Evolutionary conservation across 2,888 invertebrate species (phyloP).

Genomic region (Drosophila sordidula): DNA sequence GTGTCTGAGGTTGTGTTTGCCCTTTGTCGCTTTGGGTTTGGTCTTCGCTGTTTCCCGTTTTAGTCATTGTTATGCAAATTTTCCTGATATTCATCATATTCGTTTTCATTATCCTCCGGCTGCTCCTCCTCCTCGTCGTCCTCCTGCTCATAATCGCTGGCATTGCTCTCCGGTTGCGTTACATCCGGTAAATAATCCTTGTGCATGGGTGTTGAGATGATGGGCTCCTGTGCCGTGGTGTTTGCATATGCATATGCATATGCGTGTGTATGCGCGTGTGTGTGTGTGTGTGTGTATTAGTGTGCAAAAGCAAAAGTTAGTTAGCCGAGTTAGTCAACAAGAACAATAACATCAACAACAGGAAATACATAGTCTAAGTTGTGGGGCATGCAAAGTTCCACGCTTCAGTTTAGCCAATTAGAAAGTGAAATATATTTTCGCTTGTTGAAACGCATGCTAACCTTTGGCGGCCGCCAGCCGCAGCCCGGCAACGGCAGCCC

Average conservation of each 20-base stretch:
- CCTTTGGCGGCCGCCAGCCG: conserved; percentile 96
- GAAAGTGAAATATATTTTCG: conserved; percentile 37
- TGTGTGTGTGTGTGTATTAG: conserved; percentile 43
- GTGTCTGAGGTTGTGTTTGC: conserved; percentile 46
- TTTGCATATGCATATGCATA: conserved; percentile 33
- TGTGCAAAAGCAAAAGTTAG: conserved; percentile 81
- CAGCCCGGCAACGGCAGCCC: conserved; percentile 98
- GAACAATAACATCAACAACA: conserved; percentile 43
- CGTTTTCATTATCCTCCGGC: conserved; percentile 87
- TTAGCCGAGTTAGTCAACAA: conserved; percentile 69
- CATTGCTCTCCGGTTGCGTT: conserved; percentile 87
- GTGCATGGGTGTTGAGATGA: conserved; percentile 86
- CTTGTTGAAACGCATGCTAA: conserved; percentile 84
- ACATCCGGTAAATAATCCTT: conserved; percentile 87
- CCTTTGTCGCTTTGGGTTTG: conserved; percentile 33
- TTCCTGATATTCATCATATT: conserved; percentile 87
- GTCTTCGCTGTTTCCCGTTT: conserved; percentile 64
- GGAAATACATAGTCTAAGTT: conserved; percentile 19
- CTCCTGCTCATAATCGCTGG: conserved; percentile 86
- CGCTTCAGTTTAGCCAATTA: conserved; percentile 56
- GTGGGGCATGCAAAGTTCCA: conserved; percentile 62
- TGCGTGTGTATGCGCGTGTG: conserved; percentile 27
- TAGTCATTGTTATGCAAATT: conserved; percentile 85
- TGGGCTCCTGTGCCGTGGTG: conserved; percentile 81
- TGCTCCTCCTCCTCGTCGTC: conserved; percentile 87